These are phyloP conservation scores for Argyresthia goedartella DNA, from an alignment of 2,888 invertebrate species.

Conservation along the genomic window DNA sequence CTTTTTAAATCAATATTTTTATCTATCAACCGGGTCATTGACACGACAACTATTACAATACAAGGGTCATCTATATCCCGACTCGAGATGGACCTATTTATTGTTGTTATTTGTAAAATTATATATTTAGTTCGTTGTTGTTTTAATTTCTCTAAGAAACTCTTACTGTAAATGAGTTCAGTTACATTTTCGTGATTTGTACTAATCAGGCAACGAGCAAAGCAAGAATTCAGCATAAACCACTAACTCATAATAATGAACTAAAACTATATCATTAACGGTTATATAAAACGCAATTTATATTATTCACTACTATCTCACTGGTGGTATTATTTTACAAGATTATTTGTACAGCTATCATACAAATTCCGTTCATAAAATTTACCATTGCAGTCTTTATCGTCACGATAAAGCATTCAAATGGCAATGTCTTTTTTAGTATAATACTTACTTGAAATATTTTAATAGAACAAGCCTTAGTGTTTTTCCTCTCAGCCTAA, in stretches of 20 bases:
- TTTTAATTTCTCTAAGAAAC: background rate
- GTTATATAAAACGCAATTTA: background rate
- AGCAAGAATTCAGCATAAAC: conserved; percentile 19
- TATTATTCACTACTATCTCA: background rate
- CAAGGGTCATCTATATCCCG: background rate
- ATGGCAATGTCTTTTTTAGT: no score
- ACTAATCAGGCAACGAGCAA: conserved; percentile 66
- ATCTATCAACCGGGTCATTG: no score
- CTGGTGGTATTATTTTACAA: background rate
- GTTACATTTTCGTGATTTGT: conserved; percentile 29
- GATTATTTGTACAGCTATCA: background rate
- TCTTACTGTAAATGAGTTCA: background rate
- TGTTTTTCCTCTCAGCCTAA: no score
- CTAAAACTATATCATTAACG: background rate
- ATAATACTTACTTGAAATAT: no score
- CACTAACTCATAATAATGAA: background rate
- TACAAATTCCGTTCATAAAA: background rate
- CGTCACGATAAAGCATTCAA: no score
- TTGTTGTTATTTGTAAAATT: conserved; percentile 8
- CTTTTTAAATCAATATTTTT: background rate
- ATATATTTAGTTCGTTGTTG: background rate
- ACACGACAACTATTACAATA: background rate
- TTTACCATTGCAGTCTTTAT: background rate
- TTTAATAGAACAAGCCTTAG: no score
- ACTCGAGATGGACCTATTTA: background rate